Evolutionary conservation across 2,113 vertebrate species (phyloP).

Genomic region (Sinocyclocheilus grahami): DNA sequence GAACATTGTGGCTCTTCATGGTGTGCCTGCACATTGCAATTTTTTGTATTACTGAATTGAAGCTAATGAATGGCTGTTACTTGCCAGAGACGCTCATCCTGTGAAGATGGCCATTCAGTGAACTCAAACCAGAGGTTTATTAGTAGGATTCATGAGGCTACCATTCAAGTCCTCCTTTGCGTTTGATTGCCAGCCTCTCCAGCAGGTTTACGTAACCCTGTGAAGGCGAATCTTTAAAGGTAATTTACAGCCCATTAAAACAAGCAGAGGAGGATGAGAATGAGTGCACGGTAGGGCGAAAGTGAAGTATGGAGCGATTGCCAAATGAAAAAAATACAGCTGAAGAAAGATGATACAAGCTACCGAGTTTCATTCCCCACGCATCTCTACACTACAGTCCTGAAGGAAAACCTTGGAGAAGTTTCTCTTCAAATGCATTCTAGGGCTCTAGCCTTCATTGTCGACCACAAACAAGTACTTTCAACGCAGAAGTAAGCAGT

Average conservation of each 20-base stretch:
- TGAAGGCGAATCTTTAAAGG: conserved; percentile 40
- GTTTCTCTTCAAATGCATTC: conserved; percentile 19
- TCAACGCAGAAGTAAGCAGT: background rate
- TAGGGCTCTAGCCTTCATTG: background rate
- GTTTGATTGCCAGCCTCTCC: background rate
- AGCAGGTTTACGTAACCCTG: background rate
- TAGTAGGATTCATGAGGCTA: conserved; percentile 37
- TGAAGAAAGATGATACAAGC: conserved; percentile 12
- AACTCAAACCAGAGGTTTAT: conserved; percentile 47
- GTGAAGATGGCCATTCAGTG: conserved; percentile 28
- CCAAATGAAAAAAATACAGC: background rate
- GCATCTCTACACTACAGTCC: conserved; percentile 36
- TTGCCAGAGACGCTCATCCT: conserved; percentile 24
- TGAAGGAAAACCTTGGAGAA: background rate
- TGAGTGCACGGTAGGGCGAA: background rate
- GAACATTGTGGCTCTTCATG: conserved; percentile 24
- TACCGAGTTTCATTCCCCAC: background rate
- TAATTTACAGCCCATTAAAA: conserved; percentile 48
- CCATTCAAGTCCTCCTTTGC: background rate
- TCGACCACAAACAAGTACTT: background rate
- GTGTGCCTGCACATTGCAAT: conserved; percentile 31
- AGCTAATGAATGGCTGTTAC: conserved; percentile 42
- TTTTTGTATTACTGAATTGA: conserved; percentile 46
- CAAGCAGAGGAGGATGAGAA: background rate
- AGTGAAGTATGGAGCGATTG: background rate